phyloP scores from a whole-genome alignment of 2,888 invertebrate species.

The Anodontia alba region DNA sequence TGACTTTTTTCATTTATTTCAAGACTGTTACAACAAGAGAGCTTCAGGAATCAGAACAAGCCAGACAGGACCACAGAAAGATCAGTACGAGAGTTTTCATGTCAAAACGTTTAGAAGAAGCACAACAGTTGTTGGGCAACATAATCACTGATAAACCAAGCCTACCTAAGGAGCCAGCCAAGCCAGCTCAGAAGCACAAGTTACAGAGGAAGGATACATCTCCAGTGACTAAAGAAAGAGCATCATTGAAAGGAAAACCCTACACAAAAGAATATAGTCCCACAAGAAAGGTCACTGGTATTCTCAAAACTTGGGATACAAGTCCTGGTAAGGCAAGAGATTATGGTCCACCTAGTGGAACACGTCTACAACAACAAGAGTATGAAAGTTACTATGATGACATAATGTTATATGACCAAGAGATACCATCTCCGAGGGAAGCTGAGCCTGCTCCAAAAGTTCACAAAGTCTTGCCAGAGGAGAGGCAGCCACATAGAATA shows the following conservation, averaged over 20 bases:
- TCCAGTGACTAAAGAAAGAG: slow-evolving; percentile 8
- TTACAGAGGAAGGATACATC: slow-evolving; percentile 13
- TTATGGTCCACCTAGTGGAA: background rate
- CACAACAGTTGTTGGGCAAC: slow-evolving; percentile 76
- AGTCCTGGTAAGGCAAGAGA: slow-evolving; percentile 5
- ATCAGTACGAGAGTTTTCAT: slow-evolving; percentile 60
- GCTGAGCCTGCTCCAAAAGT: background rate
- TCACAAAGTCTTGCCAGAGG: background rate
- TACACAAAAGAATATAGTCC: slow-evolving; percentile 13
- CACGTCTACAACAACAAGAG: background rate
- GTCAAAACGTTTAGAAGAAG: slow-evolving; percentile 72
- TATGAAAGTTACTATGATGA: background rate
- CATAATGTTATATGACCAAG: background rate
- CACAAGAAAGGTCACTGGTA: slow-evolving; percentile 22
- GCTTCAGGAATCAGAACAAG: slow-evolving; percentile 1
- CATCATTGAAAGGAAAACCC: background rate
- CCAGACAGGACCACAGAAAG: slow-evolving; percentile 58
- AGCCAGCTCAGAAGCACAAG: slow-evolving; percentile 17
- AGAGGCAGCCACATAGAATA: background rate
- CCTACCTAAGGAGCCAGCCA: slow-evolving; percentile 63
- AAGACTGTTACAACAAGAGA: background rate
- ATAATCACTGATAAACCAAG: slow-evolving; percentile 74
- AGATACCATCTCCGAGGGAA: background rate
- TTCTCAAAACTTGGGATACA: slow-evolving; percentile 44
- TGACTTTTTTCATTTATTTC: background rate